Evolutionary conservation across 2,888 invertebrate species (phyloP).

Genomic region (Xanthostigma xanthostigma): DNA sequence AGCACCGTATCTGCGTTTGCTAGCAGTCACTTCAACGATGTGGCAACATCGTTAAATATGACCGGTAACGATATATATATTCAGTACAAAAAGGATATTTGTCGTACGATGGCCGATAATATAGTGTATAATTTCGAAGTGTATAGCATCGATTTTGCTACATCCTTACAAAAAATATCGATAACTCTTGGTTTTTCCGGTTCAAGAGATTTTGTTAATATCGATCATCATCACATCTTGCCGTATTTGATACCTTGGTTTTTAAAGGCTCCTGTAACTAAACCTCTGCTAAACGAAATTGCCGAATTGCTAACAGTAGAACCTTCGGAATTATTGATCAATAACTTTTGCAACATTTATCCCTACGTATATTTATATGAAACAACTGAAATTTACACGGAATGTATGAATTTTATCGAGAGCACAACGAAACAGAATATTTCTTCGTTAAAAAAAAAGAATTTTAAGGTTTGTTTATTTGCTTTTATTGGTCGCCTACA

Average conservation of each 20-base stretch:
- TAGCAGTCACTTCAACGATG: constrained; percentile 36
- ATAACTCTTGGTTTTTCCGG: constrained; percentile 53
- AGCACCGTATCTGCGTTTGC: constrained; percentile 41
- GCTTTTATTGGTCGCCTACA: no score
- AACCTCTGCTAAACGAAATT: constrained; percentile 47
- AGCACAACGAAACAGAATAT: constrained; percentile 39
- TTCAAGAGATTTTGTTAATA: constrained; percentile 50
- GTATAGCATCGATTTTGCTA: constrained; percentile 38
- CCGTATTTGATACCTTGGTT: constrained; percentile 46
- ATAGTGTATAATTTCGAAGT: constrained; percentile 40
- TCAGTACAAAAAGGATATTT: constrained; percentile 45
- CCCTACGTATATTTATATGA: constrained; percentile 53
- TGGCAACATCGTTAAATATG: constrained; percentile 37
- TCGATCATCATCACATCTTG: constrained; percentile 52
- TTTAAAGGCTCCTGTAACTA: constrained; percentile 37
- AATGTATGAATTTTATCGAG: constrained; percentile 47
- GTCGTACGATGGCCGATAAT: constrained; percentile 36
- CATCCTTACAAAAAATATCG: constrained; percentile 43
- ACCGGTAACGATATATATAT: constrained; percentile 43
- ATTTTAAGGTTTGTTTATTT: constrained; percentile 33
- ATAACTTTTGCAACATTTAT: constrained; percentile 55
- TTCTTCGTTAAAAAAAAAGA: constrained; percentile 43
- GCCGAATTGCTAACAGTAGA: constrained; percentile 41
- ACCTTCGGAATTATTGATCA: constrained; percentile 42
- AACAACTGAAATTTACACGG: constrained; percentile 36